Evolutionary conservation across 2,797 vertebrate species (phyloP), one percentile per base, ranked within the genome.

Genomic region (Schizothorax lantsangensis): DNA sequence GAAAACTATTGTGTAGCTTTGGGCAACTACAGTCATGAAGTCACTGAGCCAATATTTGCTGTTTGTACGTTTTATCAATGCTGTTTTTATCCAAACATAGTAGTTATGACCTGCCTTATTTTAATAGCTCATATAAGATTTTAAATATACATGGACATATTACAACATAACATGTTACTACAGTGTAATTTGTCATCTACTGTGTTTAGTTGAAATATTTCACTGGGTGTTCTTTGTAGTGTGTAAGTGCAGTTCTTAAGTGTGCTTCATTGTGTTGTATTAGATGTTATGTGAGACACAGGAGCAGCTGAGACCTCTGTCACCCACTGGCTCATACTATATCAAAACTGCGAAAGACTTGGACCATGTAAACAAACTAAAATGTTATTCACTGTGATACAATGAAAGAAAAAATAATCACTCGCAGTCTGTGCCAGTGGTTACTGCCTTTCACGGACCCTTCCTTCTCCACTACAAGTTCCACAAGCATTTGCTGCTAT

Each of bases 71-170:
- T 71, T 69, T 43, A 49, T 82, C 49, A 30, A 47, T 78, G 62
- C 40, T 83, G 79, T 80, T 85, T 86, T 87, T 80, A 83, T 86
- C n/a, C 33, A 54, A 40, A 62, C 72, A 79, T 79, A 68, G 88
- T 92, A 92, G 91, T 82, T 84, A 49, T 81, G 83, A 72, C 86
- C 90, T 91, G 93, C 93, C 92, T 95, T 94, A 94, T 90, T 86
- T 91, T 81, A 92, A 90, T 71, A 78, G 89, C 85, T 91, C 26
- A 59, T 7, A 69, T 79, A 82, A 72, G 88, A 52, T 64, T 88
- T 52, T 84, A 79, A 79, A 88, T 26, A 38, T 54, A 54, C 80
- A 71, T 47, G 38, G 71, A 59, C 66, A 79, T 57, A 66, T 79
- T 71, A 40, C 59, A 78, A 3, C 83, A 69, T 57, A 75, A 83